Evolutionary conservation across 2,113 vertebrate species (phyloP).

Genomic region (Aythya baeri): DNA sequence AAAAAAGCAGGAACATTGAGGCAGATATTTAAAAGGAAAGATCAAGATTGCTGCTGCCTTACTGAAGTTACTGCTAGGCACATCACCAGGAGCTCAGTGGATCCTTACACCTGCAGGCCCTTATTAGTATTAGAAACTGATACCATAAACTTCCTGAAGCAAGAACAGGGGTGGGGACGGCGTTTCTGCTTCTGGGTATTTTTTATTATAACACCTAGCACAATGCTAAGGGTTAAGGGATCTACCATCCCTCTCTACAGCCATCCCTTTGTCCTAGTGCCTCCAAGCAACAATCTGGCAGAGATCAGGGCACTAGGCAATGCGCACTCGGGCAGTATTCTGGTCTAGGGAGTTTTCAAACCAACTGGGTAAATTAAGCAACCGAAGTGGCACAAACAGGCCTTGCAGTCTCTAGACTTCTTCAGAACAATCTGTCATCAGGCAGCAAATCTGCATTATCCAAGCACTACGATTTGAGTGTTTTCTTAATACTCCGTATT

Average conservation of each 20-base stretch:
- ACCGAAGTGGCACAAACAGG: background rate
- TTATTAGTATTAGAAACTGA: background rate
- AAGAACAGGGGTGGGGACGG: background rate
- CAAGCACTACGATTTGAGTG: background rate
- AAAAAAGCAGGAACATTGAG: background rate
- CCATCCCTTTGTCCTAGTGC: background rate
- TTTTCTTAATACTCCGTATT: background rate
- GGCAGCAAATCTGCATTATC: fast-evolving
- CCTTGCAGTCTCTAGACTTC: background rate
- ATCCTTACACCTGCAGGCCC: background rate
- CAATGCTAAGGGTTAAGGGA: fast-evolving
- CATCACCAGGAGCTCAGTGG: background rate
- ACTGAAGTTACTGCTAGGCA: fast-evolving
- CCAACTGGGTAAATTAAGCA: background rate
- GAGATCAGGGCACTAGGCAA: background rate
- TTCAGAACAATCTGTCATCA: background rate
- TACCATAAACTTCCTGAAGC: background rate
- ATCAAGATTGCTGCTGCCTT: background rate
- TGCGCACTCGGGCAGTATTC: background rate
- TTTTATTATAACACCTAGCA: background rate
- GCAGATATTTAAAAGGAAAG: background rate
- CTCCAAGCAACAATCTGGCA: background rate
- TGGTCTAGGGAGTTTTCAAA: background rate
- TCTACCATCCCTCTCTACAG: background rate
- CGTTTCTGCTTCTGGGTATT: background rate